Conservation (phyloP, 2,888 invertebrate genomes). For the Eucera pruinosa region DNA sequence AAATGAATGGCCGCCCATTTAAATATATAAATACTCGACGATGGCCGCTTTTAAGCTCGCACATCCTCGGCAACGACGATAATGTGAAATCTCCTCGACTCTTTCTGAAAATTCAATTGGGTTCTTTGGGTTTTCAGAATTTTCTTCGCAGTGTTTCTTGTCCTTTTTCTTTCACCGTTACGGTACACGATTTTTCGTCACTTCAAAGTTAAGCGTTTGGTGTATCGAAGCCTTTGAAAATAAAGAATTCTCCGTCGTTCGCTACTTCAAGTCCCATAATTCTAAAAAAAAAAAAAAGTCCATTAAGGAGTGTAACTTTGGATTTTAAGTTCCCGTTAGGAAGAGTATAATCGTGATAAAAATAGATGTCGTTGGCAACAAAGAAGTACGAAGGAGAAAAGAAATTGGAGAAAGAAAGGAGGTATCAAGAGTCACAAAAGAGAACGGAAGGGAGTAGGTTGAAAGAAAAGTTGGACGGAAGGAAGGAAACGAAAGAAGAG, state of each 20-base stretch:
- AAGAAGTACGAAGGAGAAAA: background rate
- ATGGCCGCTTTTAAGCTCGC: background rate
- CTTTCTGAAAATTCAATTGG: background rate
- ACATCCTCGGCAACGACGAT: background rate
- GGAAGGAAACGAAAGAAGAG: conserved; percentile 14
- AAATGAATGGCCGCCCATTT: conserved; percentile 43
- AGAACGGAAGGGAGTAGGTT: background rate
- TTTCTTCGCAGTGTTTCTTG: too few relatives aligned
- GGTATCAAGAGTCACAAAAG: conserved; percentile 5
- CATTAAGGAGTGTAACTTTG: background rate
- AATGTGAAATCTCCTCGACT: background rate
- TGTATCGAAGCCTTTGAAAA: too few relatives aligned
- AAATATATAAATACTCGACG: conserved; percentile 40
- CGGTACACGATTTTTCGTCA: too few relatives aligned
- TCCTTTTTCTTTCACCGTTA: too few relatives aligned
- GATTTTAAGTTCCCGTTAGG: background rate
- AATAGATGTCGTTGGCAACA: background rate
- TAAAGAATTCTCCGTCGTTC: too few relatives aligned
- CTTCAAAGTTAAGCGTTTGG: too few relatives aligned
- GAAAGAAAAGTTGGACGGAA: conserved; percentile 14
- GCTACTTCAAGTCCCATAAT: too few relatives aligned
- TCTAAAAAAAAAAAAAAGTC: background rate
- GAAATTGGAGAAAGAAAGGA: background rate
- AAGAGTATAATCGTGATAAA: conserved; percentile 3
- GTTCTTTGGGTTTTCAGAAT: background rate